These are phyloP conservation scores for Passer montanus DNA, from an alignment of 2,113 vertebrate genomes.

Conservation along the genomic window DNA sequence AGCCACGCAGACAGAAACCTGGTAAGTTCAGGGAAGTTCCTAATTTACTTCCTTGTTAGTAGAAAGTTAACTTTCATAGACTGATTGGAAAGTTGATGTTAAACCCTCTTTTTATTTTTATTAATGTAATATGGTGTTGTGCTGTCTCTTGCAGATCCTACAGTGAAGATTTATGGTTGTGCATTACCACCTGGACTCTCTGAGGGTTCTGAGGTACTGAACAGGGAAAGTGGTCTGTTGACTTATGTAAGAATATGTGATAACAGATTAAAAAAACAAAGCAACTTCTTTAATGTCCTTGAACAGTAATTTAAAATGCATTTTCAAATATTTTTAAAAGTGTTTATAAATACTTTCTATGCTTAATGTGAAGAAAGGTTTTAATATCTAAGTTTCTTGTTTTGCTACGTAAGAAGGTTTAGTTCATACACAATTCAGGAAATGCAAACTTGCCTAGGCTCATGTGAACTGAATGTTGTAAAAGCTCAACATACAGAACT, in stretches of 20 bases:
- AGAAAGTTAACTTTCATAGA: neutral
- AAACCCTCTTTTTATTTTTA: neutral
- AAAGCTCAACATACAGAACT: neutral
- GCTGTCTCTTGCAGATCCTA: conserved; percentile 65
- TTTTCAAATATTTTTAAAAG: neutral
- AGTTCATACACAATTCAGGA: neutral
- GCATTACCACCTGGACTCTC: conserved; percentile 77
- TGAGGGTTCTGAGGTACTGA: conserved; percentile 84
- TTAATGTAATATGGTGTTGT: neutral
- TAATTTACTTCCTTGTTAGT: neutral
- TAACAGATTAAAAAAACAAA: neutral
- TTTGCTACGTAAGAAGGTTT: neutral
- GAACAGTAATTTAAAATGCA: neutral
- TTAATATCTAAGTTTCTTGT: neutral
- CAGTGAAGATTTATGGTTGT: conserved; percentile 77
- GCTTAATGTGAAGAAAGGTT: neutral
- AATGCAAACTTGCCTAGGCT: neutral
- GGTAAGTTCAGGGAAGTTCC: conserved; percentile 65
- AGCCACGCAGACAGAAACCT: conserved; percentile 74
- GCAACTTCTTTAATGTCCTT: neutral
- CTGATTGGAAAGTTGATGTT: neutral
- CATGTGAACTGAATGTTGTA: neutral
- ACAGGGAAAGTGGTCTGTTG: neutral
- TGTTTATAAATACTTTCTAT: neutral
- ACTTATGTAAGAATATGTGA: neutral